Percentiles rank a stretch among this genome's conserved stretches.
Evolutionary conservation across 2,888 invertebrate genomes (phyloP).

Genomic region (Leptinotarsa juncta): DNA sequence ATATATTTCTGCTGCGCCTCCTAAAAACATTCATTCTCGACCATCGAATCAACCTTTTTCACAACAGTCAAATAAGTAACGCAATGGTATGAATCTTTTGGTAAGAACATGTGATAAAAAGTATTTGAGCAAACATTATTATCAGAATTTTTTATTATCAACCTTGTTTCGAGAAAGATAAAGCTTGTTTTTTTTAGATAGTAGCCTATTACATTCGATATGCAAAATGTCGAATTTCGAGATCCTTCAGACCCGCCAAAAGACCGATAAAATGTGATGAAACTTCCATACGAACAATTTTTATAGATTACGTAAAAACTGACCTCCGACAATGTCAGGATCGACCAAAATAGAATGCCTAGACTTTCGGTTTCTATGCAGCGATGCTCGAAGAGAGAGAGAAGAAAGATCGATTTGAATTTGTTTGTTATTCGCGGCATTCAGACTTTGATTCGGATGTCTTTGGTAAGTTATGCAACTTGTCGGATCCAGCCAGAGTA

Average conservation of each 20-base stretch:
- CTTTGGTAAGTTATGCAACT: conserved; percentile 10
- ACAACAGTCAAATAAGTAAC: too few species aligned
- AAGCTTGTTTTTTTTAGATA: conserved; percentile 8
- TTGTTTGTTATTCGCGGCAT: conserved; percentile 16
- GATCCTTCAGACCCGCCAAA: background rate
- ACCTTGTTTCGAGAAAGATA: conserved; percentile 14
- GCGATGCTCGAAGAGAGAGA: background rate
- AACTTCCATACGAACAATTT: conserved; percentile 31
- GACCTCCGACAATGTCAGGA: conserved; percentile 65
- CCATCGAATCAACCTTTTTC: background rate
- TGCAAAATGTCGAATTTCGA: conserved; percentile 1
- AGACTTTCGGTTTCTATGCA: conserved; percentile 54
- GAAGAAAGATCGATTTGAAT: conserved; percentile 20
- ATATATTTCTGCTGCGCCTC: too few species aligned
- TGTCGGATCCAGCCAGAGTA: conserved; percentile 6
- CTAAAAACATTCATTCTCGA: too few species aligned
- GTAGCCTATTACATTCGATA: background rate
- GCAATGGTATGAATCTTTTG: too few species aligned
- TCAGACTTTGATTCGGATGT: background rate
- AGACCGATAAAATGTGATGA: conserved; percentile 12
- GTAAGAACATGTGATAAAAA: too few species aligned
- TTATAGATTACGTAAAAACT: conserved; percentile 61
- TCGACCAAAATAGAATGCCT: conserved; percentile 51
- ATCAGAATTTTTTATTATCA: background rate
- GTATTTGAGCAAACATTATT: conserved; percentile 4